Evolutionary conservation across 2,888 invertebrate species (phyloP).

Genomic region (Polydrusus cervinus): DNA sequence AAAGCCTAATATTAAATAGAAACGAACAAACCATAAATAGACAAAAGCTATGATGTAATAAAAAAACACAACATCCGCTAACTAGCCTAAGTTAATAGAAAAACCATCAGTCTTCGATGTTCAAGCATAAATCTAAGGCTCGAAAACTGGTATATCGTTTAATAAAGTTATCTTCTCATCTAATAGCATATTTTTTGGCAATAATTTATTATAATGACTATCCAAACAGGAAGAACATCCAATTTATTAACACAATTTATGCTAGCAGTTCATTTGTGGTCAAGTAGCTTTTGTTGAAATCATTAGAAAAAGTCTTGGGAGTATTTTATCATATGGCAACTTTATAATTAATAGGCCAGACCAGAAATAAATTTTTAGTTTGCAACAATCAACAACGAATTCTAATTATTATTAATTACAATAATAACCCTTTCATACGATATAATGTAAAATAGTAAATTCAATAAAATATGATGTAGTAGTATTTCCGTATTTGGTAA

Average conservation of each 20-base stretch:
- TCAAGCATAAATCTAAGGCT: conserved; percentile 1
- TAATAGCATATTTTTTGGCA: conserved; percentile 16
- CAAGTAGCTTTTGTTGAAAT: conserved; percentile 2
- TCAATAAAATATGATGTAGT: too few relatives aligned
- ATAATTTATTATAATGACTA: conserved; percentile 26
- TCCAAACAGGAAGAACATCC: conserved; percentile 16
- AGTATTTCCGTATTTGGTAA: too few relatives aligned
- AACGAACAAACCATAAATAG: neutral
- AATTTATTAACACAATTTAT: conserved; percentile 19
- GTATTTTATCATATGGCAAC: neutral
- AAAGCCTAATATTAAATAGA: too few relatives aligned
- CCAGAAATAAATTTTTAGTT: neutral
- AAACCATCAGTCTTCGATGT: conserved; percentile 10
- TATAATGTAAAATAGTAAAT: too few relatives aligned
- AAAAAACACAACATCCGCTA: conserved; percentile 18
- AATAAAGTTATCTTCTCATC: conserved; percentile 10
- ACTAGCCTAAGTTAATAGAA: conserved; percentile 14
- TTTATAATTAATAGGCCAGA: too few relatives aligned
- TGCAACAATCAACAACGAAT: too few relatives aligned
- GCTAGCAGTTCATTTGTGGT: conserved; percentile 3
- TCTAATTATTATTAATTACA: too few relatives aligned
- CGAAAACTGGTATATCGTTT: conserved; percentile 12
- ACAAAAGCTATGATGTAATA: conserved; percentile 8
- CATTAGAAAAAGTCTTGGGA: neutral
- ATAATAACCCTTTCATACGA: too few relatives aligned